Percentiles rank a stretch among this genome's conserved stretches.
phyloP scores from a whole-genome alignment of 2,888 invertebrate species.

The Dynastes grantii region DNA sequence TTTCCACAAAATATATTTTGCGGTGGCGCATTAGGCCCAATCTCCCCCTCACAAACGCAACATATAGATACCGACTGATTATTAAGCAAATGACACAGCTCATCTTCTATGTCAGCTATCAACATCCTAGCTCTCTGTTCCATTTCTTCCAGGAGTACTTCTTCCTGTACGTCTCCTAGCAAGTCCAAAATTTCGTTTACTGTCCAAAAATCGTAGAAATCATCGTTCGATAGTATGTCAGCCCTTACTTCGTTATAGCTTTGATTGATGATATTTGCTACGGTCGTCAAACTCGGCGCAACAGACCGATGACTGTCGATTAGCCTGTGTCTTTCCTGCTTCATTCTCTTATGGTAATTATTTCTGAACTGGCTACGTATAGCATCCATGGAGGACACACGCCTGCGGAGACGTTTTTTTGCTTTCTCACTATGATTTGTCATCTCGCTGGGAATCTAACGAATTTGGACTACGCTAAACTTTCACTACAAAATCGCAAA shows the following conservation, averaged over 20 bases:
- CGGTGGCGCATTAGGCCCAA: background rate
- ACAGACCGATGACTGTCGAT: background rate
- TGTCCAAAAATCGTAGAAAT: slow-evolving; percentile 15
- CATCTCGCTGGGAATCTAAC: slow-evolving; percentile 1
- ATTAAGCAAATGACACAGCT: slow-evolving; percentile 3
- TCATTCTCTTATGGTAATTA: background rate
- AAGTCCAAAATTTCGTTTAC: background rate
- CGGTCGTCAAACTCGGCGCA: background rate
- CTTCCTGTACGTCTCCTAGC: background rate
- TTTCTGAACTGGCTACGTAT: background rate
- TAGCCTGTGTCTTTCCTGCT: background rate
- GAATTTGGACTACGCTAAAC: background rate
- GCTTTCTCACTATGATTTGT: slow-evolving; percentile 28
- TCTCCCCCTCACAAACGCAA: slow-evolving; percentile 11
- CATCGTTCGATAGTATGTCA: slow-evolving; percentile 14
- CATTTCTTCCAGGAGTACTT: background rate
- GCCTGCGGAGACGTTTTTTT: background rate
- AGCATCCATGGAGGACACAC: background rate
- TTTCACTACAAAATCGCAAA: background rate
- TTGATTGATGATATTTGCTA: slow-evolving; percentile 9
- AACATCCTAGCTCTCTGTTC: background rate
- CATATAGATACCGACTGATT: background rate
- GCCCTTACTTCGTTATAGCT: slow-evolving; percentile 17
- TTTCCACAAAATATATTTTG: slow-evolving; percentile 3
- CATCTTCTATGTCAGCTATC: slow-evolving; percentile 5